Conservation (phyloP, 2,797 vertebrate genomes). For the Lagothrix lagotricha region DNA sequence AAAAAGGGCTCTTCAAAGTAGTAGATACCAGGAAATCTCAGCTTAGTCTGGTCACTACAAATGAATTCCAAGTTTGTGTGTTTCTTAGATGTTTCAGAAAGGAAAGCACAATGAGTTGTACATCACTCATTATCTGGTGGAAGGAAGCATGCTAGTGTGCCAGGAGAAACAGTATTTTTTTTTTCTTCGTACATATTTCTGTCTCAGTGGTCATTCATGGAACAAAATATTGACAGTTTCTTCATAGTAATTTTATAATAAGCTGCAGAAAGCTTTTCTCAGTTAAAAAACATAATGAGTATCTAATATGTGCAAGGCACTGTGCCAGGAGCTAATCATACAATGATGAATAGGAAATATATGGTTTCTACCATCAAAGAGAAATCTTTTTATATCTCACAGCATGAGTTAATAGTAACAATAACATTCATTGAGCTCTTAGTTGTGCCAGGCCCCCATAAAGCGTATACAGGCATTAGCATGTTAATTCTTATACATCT, state of each 20-base stretch:
- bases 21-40: constrained; percentile 14
- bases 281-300: neutral
- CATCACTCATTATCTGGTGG: neutral
- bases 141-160: neutral
- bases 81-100: neutral
- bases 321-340: neutral
- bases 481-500: neutral
- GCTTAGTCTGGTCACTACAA: neutral
- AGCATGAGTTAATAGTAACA: neutral
- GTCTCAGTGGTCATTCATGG: neutral
- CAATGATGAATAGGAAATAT: neutral
- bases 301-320: neutral
- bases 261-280: neutral
- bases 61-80: neutral
- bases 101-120: neutral
- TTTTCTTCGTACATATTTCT: constrained; percentile 7
- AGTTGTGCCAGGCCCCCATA: neutral
- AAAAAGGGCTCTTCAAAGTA: neutral
- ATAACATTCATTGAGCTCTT: neutral
- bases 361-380: neutral
- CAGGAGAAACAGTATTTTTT: neutral
- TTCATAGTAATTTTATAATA: constrained; percentile 5
- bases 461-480: neutral
- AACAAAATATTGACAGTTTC: neutral
- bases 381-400: neutral